These are phyloP conservation scores for Melanostoma mellinum DNA, from an alignment of 2,888 invertebrate species.

Conservation along the genomic window DNA sequence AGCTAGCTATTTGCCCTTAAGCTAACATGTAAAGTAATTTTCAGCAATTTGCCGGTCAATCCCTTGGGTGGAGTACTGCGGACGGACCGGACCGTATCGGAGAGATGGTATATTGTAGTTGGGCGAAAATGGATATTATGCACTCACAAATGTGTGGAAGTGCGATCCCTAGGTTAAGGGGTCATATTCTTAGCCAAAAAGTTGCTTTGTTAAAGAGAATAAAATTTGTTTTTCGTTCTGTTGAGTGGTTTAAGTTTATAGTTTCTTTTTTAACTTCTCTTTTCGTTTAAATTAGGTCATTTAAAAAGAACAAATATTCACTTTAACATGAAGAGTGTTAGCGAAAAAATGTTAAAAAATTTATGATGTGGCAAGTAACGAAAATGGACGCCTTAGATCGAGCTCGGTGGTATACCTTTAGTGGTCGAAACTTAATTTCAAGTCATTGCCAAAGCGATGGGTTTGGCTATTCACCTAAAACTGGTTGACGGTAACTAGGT, in stretches of 20 bases:
- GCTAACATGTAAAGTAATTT: constrained; percentile 72
- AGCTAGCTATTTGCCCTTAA: background rate
- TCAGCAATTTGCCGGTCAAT: constrained; percentile 73
- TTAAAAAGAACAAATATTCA: constrained; percentile 10
- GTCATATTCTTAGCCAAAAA: constrained; percentile 69
- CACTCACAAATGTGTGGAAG: constrained; percentile 46
- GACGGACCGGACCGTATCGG: constrained; percentile 50
- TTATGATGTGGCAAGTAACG: no score
- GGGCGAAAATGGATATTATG: constrained; percentile 10
- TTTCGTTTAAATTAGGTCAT: constrained; percentile 59
- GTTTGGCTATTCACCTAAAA: no score
- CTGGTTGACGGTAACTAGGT: no score
- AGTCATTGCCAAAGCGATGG: no score
- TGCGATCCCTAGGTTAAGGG: constrained; percentile 68
- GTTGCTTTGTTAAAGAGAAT: constrained; percentile 56
- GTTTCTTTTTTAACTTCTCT: background rate
- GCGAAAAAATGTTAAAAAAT: no score
- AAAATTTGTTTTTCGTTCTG: constrained; percentile 37
- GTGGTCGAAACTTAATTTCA: no score
- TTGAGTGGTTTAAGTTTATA: constrained; percentile 25
- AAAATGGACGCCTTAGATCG: no score
- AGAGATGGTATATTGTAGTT: background rate
- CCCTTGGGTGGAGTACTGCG: constrained; percentile 60
- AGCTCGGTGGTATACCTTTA: no score
- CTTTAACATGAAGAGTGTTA: no score